These are phyloP conservation scores for Eupithecia exiguata DNA, from an alignment of 2,888 invertebrate genomes.

Conservation along the genomic window DNA sequence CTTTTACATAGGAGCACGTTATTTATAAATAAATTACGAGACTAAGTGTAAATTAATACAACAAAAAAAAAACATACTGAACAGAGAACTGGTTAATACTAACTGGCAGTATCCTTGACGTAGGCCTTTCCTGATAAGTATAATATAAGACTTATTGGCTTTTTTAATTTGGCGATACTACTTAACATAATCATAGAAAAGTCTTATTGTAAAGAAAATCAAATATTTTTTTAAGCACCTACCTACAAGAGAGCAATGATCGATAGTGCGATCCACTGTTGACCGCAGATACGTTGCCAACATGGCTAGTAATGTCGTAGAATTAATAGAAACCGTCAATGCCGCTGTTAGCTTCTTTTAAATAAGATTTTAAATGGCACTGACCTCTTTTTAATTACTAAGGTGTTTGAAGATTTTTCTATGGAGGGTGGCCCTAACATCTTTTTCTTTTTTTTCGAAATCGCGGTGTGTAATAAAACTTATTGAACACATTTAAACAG, in stretches of 20 bases:
- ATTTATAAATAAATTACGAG: too few relatives aligned
- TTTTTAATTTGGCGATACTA: background rate
- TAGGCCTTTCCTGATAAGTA: background rate
- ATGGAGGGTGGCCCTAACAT: too few relatives aligned
- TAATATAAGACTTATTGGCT: background rate
- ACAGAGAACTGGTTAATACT: too few relatives aligned
- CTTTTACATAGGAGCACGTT: too few relatives aligned
- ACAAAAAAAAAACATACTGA: too few relatives aligned
- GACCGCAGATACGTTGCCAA: background rate
- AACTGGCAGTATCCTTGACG: too few relatives aligned
- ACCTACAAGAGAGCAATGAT: background rate
- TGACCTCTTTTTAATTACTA: background rate
- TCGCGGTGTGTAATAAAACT: too few relatives aligned
- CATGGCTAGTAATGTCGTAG: background rate
- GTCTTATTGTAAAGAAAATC: too few relatives aligned
- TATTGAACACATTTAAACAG: too few relatives aligned
- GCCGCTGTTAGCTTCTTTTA: background rate
- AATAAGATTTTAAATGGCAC: background rate
- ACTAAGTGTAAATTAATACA: too few relatives aligned
- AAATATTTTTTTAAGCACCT: background rate
- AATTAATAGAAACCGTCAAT: background rate
- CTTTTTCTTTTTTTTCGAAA: too few relatives aligned
- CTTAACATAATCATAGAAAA: background rate
- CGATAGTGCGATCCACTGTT: background rate
- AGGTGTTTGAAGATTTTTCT: too few relatives aligned